Conservation (phyloP, 1,140 invertebrate species). For the Drosophila mauritiana region DNA sequence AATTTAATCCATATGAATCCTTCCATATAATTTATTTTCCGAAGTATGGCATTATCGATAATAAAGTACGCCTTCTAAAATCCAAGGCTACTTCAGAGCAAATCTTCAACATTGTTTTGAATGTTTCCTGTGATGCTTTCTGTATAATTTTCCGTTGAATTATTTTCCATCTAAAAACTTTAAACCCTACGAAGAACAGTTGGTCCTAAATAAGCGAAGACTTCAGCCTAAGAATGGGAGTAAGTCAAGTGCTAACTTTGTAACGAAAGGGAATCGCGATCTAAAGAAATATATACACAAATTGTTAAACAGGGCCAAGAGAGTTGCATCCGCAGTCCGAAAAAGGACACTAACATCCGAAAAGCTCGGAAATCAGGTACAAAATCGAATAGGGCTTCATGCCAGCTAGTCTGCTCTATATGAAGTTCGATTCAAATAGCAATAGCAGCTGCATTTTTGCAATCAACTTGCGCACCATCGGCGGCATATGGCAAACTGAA, state of each 20-base stretch:
- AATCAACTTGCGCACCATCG: constrained; percentile 84
- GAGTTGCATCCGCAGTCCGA: constrained; percentile 9
- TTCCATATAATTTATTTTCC: not conserved
- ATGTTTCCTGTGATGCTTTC: not conserved
- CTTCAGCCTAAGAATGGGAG: not conserved
- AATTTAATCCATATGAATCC: too few species aligned
- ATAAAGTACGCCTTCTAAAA: not conserved
- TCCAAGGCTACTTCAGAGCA: not conserved
- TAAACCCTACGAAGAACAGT: not conserved
- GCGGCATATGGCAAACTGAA: constrained; percentile 91
- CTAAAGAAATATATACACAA: constrained; percentile 34
- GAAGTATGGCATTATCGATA: not conserved
- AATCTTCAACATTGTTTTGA: too few species aligned
- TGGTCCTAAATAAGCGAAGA: constrained; percentile 14
- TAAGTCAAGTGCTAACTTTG: constrained; percentile 9
- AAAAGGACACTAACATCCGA: constrained; percentile 6
- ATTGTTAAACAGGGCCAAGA: not conserved
- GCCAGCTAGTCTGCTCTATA: not conserved
- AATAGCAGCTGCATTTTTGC: constrained; percentile 75
- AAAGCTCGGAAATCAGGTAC: constrained; percentile 15
- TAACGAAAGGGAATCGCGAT: constrained; percentile 20
- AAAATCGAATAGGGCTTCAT: constrained; percentile 1
- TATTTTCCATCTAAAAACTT: not conserved
- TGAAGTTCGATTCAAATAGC: constrained; percentile 55
- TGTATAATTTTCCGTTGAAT: not conserved